Evolutionary conservation across 92 coral and sea anemone species (phyloP), one percentile per base, ranked within the genome.

Genomic region (Pocillopora meandrina): DNA sequence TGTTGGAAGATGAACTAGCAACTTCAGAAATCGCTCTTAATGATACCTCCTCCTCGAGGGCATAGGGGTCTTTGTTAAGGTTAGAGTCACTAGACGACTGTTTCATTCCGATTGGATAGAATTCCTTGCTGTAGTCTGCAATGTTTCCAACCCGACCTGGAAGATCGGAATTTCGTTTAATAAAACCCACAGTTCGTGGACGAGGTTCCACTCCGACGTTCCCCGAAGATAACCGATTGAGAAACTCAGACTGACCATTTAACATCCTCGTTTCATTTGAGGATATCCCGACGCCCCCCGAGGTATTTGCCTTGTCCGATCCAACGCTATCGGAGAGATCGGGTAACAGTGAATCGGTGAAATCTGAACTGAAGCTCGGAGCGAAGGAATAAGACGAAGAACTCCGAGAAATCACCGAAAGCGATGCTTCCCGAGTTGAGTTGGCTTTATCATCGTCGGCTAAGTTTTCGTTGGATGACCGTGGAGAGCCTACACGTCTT

Each of bases 81-180:
- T 71, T 90, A 65, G 89, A 82, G 56, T 94, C 95, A 33, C 94
- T 91, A 56, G 79, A 57, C 10, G 89, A 89, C 5, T 89, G 74
- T 69, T 94, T 94, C 77, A 88, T 61, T 5, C 87, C 87, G 15
- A 80, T 42, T 10, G 93, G 91, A 35, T 78, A 85, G 69, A 87
- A 80, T 58, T 81, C 90, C n/a, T 64, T 31, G 10, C 58, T 34
- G 26, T 70, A 47, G 31, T 64, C 90, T 12, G 70, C 71, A 23
- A 61, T 66, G 0, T 92, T 92, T 65, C 87, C 78, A 77, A 92
- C 89, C 74, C 92, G 90, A 12, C 91, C 93, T 36, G 98, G 98
- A 18, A 94, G 84, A 84, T 94, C 98, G 0, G 98, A 94, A 79
- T 94, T 92, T 82, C 98, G 87, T 71, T 94, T 94, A 31, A 92